Percentiles rank a stretch among this genome's conserved stretches.
Conservation (phyloP, 2,113 vertebrate genomes). For the Pagrus major region DNA sequence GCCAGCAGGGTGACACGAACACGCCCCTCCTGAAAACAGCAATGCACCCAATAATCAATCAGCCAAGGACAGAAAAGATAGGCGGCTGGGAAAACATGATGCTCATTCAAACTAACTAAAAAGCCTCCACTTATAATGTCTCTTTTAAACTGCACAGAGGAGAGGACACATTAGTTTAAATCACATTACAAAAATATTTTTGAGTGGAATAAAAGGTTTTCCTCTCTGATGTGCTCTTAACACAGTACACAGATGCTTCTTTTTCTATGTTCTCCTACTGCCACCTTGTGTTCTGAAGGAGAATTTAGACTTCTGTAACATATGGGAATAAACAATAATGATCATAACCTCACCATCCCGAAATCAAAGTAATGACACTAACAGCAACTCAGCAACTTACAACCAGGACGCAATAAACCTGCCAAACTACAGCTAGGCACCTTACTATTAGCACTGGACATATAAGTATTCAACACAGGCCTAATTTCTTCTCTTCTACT, state of each 20-base stretch:
- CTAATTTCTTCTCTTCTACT: not conserved
- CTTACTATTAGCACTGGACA: not conserved
- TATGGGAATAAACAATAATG: not conserved
- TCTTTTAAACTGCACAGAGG: not conserved
- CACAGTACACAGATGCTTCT: not conserved
- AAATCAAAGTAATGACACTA: slow-evolving; percentile 6
- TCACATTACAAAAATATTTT: not conserved
- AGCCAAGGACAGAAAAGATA: slow-evolving; percentile 65
- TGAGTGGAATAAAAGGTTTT: not conserved
- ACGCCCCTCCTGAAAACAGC: slow-evolving; percentile 88
- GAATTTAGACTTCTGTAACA: not conserved
- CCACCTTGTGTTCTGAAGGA: slow-evolving; percentile 64
- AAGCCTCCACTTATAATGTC: not conserved
- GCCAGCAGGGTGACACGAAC: slow-evolving; percentile 95
- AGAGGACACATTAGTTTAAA: not conserved
- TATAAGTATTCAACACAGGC: not conserved
- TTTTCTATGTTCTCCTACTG: slow-evolving; percentile 49
- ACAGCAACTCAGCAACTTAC: not conserved
- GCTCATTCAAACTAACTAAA: slow-evolving; percentile 46
- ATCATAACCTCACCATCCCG: not conserved
- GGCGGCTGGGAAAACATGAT: slow-evolving; percentile 45
- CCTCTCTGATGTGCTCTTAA: slow-evolving; percentile 6
- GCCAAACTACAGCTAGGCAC: not conserved
- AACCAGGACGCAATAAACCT: not conserved
- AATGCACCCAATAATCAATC: slow-evolving; percentile 71